A percentile compares a stretch with the other conserved stretches of the same genome.
Evolutionary conservation across 2,797 vertebrate species (phyloP).

Genomic region (Coccyzus lansbergi): DNA sequence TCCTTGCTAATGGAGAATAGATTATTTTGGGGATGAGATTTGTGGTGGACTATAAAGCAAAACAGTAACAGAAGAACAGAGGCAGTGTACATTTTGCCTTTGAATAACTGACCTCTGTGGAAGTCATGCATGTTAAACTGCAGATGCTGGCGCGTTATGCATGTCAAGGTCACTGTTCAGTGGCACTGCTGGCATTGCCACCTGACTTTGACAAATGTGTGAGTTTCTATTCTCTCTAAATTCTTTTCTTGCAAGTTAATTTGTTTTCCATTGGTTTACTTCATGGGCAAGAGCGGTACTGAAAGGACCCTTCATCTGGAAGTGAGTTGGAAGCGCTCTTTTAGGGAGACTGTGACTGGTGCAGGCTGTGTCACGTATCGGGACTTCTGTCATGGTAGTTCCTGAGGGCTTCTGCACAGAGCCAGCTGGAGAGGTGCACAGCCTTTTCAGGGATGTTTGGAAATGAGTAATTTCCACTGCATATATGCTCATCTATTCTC

Average conservation of each 20-base stretch:
- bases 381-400: not conserved
- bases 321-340: not conserved
- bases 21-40: not conserved
- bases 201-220: not conserved
- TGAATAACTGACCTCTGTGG: conserved; percentile 37
- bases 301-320: not conserved
- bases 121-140: conserved; percentile 18
- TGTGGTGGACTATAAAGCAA: not conserved
- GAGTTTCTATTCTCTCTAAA: not conserved
- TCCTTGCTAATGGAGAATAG: not conserved
- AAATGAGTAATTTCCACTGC: not conserved
- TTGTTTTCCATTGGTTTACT: not conserved
- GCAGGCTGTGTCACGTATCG: rapidly evolving
- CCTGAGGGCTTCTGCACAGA: not conserved
- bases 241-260: not conserved
- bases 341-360: not conserved
- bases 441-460: not conserved
- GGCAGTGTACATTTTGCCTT: not conserved
- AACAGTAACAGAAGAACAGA: not conserved
- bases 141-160: not conserved
- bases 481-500: not conserved
- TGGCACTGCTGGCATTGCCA: not conserved
- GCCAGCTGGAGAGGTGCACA: not conserved
- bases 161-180: not conserved
- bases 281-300: not conserved